phyloP scores from a whole-genome alignment of 2,888 invertebrate genomes.

The Cloeon dipterum region DNA sequence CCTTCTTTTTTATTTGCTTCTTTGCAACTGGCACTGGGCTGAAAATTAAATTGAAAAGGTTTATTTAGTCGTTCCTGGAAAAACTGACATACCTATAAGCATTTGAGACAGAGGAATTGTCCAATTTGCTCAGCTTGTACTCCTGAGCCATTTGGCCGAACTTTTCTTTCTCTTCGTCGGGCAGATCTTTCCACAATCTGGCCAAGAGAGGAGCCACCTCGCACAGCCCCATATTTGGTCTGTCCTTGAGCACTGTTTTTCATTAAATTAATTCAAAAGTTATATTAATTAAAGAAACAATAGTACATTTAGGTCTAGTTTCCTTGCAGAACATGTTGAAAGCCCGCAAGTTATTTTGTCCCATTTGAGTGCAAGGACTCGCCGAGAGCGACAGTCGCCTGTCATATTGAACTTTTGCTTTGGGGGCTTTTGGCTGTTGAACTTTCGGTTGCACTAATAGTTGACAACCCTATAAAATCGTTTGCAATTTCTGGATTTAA shows the following conservation, averaged over 20 bases:
- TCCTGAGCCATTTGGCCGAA: not conserved
- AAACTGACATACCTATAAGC: no score
- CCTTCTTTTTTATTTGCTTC: no score
- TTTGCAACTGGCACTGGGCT: no score
- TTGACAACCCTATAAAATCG: not conserved
- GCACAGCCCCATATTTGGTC: slow-evolving; percentile 15
- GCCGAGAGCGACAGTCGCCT: not conserved
- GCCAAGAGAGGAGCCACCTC: slow-evolving; percentile 18
- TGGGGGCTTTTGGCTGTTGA: not conserved
- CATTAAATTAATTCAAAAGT: slow-evolving; percentile 6
- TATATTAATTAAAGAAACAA: not conserved
- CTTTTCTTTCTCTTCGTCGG: slow-evolving; percentile 15
- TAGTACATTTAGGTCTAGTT: slow-evolving; percentile 4
- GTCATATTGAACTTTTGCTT: no score
- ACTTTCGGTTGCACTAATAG: not conserved
- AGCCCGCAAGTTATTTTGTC: slow-evolving; percentile 11
- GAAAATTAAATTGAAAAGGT: no score
- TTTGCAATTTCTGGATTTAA: not conserved
- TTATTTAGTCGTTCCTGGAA: no score
- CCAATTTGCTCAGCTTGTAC: not conserved
- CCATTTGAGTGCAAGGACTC: slow-evolving; percentile 14
- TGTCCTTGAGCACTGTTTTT: slow-evolving; percentile 13
- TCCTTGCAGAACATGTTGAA: slow-evolving; percentile 1
- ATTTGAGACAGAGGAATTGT: no score
- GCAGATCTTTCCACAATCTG: slow-evolving; percentile 16